Conservation (phyloP, 2,888 invertebrate species). For the Aphrophora alni region DNA sequence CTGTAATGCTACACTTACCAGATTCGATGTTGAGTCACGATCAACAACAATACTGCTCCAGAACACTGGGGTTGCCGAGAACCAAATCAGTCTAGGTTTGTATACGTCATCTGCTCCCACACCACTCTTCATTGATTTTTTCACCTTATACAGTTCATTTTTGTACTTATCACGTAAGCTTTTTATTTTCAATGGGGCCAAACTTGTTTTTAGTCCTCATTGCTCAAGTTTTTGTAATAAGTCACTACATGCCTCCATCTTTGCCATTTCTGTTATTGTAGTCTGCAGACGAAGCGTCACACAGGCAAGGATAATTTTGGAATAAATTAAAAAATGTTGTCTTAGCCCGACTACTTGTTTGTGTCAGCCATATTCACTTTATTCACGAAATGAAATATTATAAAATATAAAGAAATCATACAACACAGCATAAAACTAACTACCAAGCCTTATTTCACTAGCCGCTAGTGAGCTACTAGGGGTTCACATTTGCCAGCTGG, state of each 20-base stretch:
- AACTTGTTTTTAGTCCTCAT: slow-evolving; percentile 12
- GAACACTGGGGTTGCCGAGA: slow-evolving; percentile 22
- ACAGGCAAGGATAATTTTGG: too few species aligned
- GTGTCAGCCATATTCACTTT: slow-evolving; percentile 27
- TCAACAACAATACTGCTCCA: slow-evolving; percentile 23
- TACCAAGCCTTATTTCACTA: too few species aligned
- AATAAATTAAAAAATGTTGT: slow-evolving; percentile 15
- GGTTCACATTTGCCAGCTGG: too few species aligned
- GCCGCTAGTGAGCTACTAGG: too few species aligned
- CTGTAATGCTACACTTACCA: too few species aligned
- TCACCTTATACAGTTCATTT: slow-evolving; percentile 20
- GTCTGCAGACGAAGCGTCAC: too few species aligned
- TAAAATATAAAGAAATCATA: too few species aligned
- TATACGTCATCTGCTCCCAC: too few species aligned
- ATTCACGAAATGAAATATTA: too few species aligned
- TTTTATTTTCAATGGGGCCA: slow-evolving; percentile 20
- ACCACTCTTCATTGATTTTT: too few species aligned
- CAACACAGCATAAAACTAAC: too few species aligned
- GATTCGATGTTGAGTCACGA: too few species aligned
- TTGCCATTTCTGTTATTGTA: slow-evolving; percentile 18
- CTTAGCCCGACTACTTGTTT: slow-evolving; percentile 23
- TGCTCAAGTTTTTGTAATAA: slow-evolving; percentile 6
- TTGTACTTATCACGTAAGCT: slow-evolving; percentile 16
- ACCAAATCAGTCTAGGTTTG: slow-evolving; percentile 25
- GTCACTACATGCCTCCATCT: slow-evolving; percentile 14